Percentiles rank a stretch among this genome's conserved stretches.
Evolutionary conservation across 92 coral and sea anemone genomes (phyloP).

Genomic region (Zoanthus sansibaricus): DNA sequence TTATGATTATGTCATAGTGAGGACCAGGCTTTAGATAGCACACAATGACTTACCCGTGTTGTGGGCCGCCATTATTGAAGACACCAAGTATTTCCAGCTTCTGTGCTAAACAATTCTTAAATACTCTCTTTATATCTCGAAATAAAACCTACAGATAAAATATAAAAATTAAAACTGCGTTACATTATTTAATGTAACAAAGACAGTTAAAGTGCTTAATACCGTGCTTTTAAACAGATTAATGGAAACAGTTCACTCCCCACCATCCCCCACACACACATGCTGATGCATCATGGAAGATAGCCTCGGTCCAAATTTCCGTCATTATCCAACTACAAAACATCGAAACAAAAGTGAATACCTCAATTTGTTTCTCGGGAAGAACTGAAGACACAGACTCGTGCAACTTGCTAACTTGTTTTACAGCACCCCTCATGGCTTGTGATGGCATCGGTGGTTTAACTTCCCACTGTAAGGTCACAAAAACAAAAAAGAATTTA

Average conservation of each 20-base stretch:
- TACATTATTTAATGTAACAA: no score
- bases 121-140: conserved; percentile 89
- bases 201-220: no score
- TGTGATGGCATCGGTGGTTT: conserved; percentile 99
- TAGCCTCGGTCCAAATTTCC: no score
- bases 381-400: conserved; percentile 84
- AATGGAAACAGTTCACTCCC: no score
- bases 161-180: neutral
- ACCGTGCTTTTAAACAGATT: no score
- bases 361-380: conserved; percentile 90
- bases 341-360: neutral
- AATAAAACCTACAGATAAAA: conserved; percentile 68
- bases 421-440: conserved; percentile 92
- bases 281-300: no score
- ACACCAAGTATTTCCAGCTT: conserved; percentile 84
- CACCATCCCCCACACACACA: no score
- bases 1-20: no score
- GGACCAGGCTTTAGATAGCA: no score
- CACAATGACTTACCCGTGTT: conserved; percentile 82
- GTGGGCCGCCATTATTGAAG: conserved; percentile 92
- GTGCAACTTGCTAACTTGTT: conserved; percentile 89
- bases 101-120: conserved; percentile 88
- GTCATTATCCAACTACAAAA: no score
- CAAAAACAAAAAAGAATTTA: neutral
- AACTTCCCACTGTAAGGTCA: conserved; percentile 88